Percentiles rank a stretch among this genome's conserved stretches.
phyloP scores from a whole-genome alignment of 2,113 vertebrate species.

The Seriola quinqueradiata region DNA sequence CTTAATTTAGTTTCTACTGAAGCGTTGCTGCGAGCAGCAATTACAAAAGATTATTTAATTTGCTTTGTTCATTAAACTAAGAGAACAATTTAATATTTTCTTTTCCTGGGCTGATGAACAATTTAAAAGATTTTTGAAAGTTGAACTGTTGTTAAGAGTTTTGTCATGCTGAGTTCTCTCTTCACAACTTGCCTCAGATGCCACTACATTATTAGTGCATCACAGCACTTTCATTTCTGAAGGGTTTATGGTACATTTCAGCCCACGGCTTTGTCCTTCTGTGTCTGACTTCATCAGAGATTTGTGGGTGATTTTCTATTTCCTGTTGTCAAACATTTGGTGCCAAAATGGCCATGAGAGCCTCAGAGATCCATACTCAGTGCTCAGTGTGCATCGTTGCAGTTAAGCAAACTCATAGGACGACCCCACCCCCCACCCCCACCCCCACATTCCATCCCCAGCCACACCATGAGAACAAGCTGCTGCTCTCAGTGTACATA shows the following conservation, averaged over 20 bases:
- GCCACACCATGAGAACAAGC: neutral
- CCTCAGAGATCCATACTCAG: neutral
- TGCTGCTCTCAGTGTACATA: constrained; percentile 29
- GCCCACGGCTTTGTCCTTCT: constrained; percentile 62
- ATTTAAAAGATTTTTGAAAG: constrained; percentile 40
- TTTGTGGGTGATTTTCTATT: neutral
- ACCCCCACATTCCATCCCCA: too few species aligned
- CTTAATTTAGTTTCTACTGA: constrained; percentile 81
- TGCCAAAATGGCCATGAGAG: constrained; percentile 54
- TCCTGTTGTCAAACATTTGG: constrained; percentile 24
- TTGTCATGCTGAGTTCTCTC: constrained; percentile 23
- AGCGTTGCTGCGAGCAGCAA: constrained; percentile 96
- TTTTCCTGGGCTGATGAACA: constrained; percentile 49
- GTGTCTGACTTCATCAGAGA: constrained; percentile 26
- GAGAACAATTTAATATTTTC: constrained; percentile 73
- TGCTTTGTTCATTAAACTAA: constrained; percentile 79
- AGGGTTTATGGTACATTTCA: neutral
- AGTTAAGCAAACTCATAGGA: neutral
- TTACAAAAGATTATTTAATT: constrained; percentile 91
- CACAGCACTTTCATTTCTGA: constrained; percentile 19
- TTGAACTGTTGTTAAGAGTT: constrained; percentile 50
- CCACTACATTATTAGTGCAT: constrained; percentile 21
- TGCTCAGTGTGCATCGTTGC: constrained; percentile 11
- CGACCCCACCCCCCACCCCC: too few species aligned
- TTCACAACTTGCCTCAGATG: constrained; percentile 39